These are phyloP conservation scores for Drosophila kanapiae DNA, from an alignment of 1,140 invertebrate species.

Conservation along the genomic window DNA sequence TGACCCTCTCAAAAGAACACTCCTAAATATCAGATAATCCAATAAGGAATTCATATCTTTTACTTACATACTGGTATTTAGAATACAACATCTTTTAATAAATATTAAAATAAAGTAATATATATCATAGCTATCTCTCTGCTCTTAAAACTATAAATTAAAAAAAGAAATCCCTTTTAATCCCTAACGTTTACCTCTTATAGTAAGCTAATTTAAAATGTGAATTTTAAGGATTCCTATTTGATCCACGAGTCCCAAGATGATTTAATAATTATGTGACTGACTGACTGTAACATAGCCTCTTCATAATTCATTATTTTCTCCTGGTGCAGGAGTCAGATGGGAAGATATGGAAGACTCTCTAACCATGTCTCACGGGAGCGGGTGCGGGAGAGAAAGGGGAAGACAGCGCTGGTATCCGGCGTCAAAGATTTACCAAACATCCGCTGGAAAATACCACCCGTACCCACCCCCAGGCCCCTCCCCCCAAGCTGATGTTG, in stretches of 20 bases:
- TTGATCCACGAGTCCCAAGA: not conserved
- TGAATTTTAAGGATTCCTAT: not conserved
- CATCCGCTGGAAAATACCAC: conserved; percentile 69
- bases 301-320: conserved; percentile 6
- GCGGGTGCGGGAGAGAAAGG: conserved; percentile 1
- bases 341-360: conserved; percentile 25
- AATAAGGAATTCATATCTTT: too few relatives aligned
- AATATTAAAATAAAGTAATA: too few relatives aligned
- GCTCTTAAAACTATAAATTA: not conserved
- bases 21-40: too few relatives aligned
- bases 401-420: conserved; percentile 65
- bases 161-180: not conserved
- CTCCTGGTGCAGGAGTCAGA: conserved; percentile 12
- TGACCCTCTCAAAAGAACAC: too few relatives aligned
- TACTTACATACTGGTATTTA: too few relatives aligned
- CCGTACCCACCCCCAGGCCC: not conserved
- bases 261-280: conserved; percentile 12
- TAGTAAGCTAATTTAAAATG: not conserved
- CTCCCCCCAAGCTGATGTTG: conserved; percentile 5
- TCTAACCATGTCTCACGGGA: conserved; percentile 25
- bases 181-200: not conserved
- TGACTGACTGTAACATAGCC: not conserved
- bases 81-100: too few relatives aligned
- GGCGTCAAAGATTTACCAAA: conserved; percentile 80
- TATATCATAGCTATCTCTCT: too few relatives aligned